A percentile compares a stretch with the other conserved stretches of the same genome.
These are phyloP conservation scores for Hassar affinis DNA, from an alignment of 2,113 vertebrate species.

Conservation along the genomic window DNA sequence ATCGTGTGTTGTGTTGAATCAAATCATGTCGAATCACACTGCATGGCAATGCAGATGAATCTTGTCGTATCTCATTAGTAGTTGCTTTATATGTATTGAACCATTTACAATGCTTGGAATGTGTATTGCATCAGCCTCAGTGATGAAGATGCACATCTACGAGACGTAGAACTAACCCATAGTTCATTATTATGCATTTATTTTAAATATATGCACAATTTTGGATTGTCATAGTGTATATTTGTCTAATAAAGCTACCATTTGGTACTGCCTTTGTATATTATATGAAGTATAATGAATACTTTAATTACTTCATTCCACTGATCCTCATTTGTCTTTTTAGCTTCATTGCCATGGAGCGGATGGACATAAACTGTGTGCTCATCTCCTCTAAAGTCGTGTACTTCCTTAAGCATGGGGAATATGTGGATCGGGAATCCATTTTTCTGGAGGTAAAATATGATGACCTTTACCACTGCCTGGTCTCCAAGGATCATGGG, in stretches of 20 bases:
- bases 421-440: slow-evolving; percentile 85
- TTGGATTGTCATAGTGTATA: too few species aligned
- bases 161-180: too few species aligned
- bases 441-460: slow-evolving; percentile 97
- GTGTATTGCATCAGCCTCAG: too few species aligned
- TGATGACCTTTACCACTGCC: slow-evolving; percentile 94
- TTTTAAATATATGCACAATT: not conserved
- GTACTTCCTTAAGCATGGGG: slow-evolving; percentile 88
- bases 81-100: too few species aligned
- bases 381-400: slow-evolving; percentile 95
- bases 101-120: too few species aligned
- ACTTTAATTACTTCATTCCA: not conserved
- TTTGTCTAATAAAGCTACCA: not conserved
- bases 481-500: slow-evolving; percentile 93
- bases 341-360: slow-evolving; percentile 94
- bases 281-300: not conserved
- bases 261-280: not conserved
- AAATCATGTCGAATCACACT: too few species aligned
- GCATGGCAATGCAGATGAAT: too few species aligned
- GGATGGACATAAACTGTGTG: slow-evolving; percentile 88
- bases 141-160: too few species aligned
- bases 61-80: too few species aligned
- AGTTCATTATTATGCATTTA: not conserved
- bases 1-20: too few species aligned
- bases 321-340: not conserved